These are phyloP conservation scores for Pelmatolapia mariae DNA, from an alignment of 2,113 vertebrate species.

Conservation along the genomic window DNA sequence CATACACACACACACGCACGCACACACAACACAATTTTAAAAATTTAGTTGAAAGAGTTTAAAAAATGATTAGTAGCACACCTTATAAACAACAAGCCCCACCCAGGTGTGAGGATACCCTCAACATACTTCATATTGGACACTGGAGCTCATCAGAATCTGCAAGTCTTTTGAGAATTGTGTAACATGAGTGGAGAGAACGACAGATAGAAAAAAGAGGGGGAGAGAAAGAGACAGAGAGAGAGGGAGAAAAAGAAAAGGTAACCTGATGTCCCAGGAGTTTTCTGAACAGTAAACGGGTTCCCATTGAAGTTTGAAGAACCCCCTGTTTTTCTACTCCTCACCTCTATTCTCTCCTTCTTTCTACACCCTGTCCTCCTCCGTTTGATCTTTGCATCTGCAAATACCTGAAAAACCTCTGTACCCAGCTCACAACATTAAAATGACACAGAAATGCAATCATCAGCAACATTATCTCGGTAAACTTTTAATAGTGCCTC, in stretches of 20 bases:
- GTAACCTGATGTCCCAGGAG: slow-evolving; percentile 68
- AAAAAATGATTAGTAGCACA: background rate
- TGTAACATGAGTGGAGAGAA: slow-evolving; percentile 67
- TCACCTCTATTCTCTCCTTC: slow-evolving; percentile 3
- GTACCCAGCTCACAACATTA: background rate
- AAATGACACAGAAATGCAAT: background rate
- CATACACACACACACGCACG: background rate
- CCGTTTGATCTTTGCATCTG: background rate
- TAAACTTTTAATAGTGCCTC: background rate
- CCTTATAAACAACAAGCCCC: slow-evolving; percentile 12
- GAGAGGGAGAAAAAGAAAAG: slow-evolving; percentile 21
- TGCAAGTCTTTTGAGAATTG: slow-evolving; percentile 64
- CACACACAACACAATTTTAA: background rate
- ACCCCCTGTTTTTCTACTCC: background rate
- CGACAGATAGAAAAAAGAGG: slow-evolving; percentile 41
- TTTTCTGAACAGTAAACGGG: slow-evolving; percentile 49
- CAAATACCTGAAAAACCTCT: background rate
- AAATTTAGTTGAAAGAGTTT: background rate
- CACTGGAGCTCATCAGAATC: slow-evolving; percentile 60
- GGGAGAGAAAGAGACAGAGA: background rate
- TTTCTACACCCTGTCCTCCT: background rate
- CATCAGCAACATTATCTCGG: background rate
- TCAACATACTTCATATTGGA: slow-evolving; percentile 52
- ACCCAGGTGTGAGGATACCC: slow-evolving; percentile 48
- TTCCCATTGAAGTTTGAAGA: slow-evolving; percentile 58